Conservation (phyloP, 2,797 vertebrate species). For the Lepus oiostolus region DNA sequence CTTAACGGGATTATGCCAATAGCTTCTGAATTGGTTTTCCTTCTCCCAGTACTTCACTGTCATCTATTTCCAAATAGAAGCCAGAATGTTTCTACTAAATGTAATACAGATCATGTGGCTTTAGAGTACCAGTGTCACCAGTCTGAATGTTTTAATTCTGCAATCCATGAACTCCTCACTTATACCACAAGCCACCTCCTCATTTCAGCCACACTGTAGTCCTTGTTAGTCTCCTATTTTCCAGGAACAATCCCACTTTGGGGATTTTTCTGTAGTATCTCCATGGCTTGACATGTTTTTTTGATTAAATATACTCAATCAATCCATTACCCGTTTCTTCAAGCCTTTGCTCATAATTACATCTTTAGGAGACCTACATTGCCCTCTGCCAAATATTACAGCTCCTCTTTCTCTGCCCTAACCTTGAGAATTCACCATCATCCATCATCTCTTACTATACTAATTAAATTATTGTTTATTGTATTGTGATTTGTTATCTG, state of each 20-base stretch:
- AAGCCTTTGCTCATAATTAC: slow-evolving; percentile 3
- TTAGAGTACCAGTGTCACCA: neutral
- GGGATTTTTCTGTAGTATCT: neutral
- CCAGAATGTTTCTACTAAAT: neutral
- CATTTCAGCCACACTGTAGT: neutral
- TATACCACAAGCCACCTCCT: neutral
- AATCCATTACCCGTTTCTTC: neutral
- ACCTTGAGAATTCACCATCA: neutral
- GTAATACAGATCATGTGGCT: neutral
- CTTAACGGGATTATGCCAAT: neutral
- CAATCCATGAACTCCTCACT: neutral
- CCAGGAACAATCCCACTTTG: neutral
- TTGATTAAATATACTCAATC: neutral
- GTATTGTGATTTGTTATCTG: neutral
- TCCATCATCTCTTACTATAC: neutral
- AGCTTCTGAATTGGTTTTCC: neutral
- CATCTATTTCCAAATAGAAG: neutral
- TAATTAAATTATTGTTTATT: slow-evolving; percentile 33
- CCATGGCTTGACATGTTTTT: neutral
- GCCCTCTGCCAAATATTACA: neutral
- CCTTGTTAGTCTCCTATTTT: neutral
- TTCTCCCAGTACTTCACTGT: neutral
- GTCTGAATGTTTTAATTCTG: neutral
- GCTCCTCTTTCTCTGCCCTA: fast-evolving
- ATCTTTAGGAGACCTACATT: neutral